Evolutionary conservation across 2,797 vertebrate species (phyloP), one percentile per base, ranked within the genome.

Genomic region (Hyperoplus lanceolatus): DNA sequence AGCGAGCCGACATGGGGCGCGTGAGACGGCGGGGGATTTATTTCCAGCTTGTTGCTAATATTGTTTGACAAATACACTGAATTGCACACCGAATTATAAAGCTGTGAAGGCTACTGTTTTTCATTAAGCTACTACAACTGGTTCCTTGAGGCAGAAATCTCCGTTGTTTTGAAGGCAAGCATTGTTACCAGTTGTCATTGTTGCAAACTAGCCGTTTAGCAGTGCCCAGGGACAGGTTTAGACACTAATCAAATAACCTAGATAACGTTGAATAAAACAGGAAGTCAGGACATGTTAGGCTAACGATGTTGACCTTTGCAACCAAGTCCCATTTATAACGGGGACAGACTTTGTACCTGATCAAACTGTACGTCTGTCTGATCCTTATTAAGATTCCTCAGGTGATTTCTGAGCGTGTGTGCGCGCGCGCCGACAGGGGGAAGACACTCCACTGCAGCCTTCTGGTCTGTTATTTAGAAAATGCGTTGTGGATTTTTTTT

Each of bases 321-420:
- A 15, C 21, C 55, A 48, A 71, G 65, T 68, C 59, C 3, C 18
- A 38, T 4, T 14, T 38, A 53, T 42, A 5, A 1, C 0, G 21
- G 38, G 45, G 39, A 3, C 11, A 81, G 83, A 89, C 84, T 87
- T 83, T 86, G 82, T 11, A 76, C 79, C 63, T 60, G 70, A 63
- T 21, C 38, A 42, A 57, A 53, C 39, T 70, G 42, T 55, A 49
- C 12, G 36, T 42, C 29, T 29, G 29, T 29, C 29, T 29, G 29
- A 50, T 41, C 59, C 51, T 62, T 54, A 14, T 72, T 60, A 10
- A 64, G 71, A 70, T 82, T 75, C 69, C 70, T 76, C 62, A 72
- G 75, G 75, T 75, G 72, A 62, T 67, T 41, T n/a, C 59, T 62
- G 36, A 43, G 14, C 63, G 13, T 60, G 43, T 45, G 59, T 46